Conservation (phyloP, 2,888 invertebrate genomes). For the Oscheius onirici region DNA sequence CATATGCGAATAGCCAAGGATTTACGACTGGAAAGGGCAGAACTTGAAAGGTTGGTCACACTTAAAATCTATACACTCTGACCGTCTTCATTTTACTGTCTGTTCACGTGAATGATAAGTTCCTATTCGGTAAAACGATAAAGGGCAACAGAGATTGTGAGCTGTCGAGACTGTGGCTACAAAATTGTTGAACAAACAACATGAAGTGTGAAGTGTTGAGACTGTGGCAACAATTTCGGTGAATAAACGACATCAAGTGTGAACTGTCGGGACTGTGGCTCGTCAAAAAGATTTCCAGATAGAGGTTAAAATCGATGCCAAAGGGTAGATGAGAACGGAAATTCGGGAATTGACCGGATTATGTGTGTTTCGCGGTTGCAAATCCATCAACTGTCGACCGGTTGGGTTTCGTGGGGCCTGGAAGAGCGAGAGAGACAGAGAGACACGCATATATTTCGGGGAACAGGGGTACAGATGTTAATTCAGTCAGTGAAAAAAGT, state of each 20-base stretch:
- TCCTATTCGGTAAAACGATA: not conserved
- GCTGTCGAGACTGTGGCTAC: not conserved
- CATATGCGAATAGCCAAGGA: too few species aligned
- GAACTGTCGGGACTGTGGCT: not conserved
- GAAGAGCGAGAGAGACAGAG: not conserved
- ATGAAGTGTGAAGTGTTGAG: not conserved
- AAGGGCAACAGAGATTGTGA: not conserved
- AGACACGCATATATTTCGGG: not conserved
- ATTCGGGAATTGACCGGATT: slow-evolving; percentile 31
- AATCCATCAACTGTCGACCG: slow-evolving; percentile 32
- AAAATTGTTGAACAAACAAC: too few species aligned
- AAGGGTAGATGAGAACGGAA: not conserved
- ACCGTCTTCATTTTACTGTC: too few species aligned
- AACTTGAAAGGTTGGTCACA: too few species aligned
- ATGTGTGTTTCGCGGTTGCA: slow-evolving; percentile 28
- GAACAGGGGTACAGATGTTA: not conserved
- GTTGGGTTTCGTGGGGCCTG: not conserved
- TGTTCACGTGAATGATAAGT: not conserved
- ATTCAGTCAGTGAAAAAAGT: too few species aligned
- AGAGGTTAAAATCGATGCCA: not conserved
- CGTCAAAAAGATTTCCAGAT: not conserved
- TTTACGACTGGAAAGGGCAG: too few species aligned
- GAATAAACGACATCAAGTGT: not conserved
- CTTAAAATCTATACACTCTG: too few species aligned
- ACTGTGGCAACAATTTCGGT: too few species aligned